Conservation (phyloP, 2,113 vertebrate species). For the Orthonyx spaldingii region DNA sequence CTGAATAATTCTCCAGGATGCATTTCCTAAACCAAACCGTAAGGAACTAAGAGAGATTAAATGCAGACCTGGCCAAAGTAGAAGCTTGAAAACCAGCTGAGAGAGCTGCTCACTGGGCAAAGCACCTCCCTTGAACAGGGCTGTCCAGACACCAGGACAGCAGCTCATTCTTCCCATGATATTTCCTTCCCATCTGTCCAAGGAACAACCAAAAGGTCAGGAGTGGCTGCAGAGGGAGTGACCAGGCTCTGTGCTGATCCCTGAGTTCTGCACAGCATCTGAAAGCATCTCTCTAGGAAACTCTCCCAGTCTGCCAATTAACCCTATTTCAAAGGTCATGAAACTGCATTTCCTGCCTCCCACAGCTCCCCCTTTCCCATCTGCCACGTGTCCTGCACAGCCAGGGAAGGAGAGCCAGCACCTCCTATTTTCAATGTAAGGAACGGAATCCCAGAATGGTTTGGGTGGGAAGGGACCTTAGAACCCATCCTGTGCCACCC, state of each 20-base stretch:
- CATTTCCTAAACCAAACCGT: background rate
- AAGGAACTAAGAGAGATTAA: background rate
- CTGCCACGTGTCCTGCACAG: background rate
- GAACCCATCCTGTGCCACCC: background rate
- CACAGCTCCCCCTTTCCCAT: background rate
- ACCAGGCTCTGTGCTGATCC: background rate
- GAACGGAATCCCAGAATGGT: background rate
- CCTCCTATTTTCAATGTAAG: background rate
- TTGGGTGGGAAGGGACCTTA: background rate
- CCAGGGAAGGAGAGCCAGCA: background rate
- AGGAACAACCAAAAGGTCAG: background rate
- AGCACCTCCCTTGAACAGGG: background rate
- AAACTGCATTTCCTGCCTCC: background rate
- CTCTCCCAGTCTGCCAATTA: background rate
- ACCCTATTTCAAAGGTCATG: background rate
- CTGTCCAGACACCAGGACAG: background rate
- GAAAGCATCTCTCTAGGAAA: background rate
- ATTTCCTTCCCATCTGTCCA: background rate
- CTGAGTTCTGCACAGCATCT: background rate
- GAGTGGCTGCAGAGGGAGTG: background rate
- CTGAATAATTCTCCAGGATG: background rate
- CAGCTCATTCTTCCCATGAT: fast-evolving
- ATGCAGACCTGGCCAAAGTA: background rate
- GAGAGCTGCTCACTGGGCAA: background rate
- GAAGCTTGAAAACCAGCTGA: background rate